Percentiles rank a stretch among this genome's conserved stretches.
Evolutionary conservation across 2,797 vertebrate genomes (phyloP).

Genomic region (Remorina albescens): DNA sequence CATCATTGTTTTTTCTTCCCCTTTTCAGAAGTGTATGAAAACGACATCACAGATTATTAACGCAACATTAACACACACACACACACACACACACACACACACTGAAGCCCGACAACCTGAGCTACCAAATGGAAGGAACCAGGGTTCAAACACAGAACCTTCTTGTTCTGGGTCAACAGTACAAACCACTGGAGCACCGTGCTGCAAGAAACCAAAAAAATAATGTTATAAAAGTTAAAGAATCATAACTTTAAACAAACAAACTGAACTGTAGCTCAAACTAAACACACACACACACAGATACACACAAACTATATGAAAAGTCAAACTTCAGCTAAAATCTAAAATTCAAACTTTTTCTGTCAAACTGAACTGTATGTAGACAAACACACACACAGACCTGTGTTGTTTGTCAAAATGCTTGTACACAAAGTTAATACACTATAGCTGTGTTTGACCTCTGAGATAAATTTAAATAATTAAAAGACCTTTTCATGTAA

Average conservation of each 20-base stretch:
- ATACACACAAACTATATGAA: not conserved
- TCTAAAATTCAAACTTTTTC: too few relatives aligned
- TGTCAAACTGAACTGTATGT: not conserved
- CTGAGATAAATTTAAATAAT: constrained; percentile 67
- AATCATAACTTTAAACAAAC: too few relatives aligned
- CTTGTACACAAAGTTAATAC: constrained; percentile 68
- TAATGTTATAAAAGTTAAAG: too few relatives aligned
- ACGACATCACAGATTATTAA: constrained; percentile 65
- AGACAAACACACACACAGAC: constrained; percentile 12
- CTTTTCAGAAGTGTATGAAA: constrained; percentile 82
- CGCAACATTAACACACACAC: constrained; percentile 31
- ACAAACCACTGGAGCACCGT: too few relatives aligned
- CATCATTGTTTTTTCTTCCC: constrained; percentile 12
- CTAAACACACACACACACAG: not conserved
- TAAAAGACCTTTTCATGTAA: constrained; percentile 21
- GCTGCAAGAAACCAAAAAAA: too few relatives aligned
- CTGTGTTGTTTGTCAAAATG: constrained; percentile 57
- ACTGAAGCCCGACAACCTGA: too few relatives aligned
- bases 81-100: not conserved
- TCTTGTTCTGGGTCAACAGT: too few relatives aligned
- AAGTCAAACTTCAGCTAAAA: too few relatives aligned
- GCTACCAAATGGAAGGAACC: too few relatives aligned
- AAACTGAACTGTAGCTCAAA: constrained; percentile 21
- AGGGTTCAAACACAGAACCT: too few relatives aligned
- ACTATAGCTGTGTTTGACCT: constrained; percentile 62